These are phyloP conservation scores for Leucania comma DNA, from an alignment of 2,888 invertebrate genomes.

Conservation along the genomic window DNA sequence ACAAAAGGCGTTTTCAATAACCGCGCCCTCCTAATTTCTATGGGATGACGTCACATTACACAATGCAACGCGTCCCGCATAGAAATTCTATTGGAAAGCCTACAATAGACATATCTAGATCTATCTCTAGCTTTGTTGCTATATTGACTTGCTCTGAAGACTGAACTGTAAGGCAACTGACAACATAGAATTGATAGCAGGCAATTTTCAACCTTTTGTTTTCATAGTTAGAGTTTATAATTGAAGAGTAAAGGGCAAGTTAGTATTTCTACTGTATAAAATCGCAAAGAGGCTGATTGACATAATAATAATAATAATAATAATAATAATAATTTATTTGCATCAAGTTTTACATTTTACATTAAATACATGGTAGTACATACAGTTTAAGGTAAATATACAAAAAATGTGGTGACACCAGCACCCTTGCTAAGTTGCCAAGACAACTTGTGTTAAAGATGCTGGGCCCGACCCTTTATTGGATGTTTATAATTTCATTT, in stretches of 20 bases:
- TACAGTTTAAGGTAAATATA: no score
- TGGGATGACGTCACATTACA: conserved; percentile 44
- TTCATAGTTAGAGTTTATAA: conserved; percentile 6
- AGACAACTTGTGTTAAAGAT: no score
- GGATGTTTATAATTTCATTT: no score
- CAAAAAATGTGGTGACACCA: no score
- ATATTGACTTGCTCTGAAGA: conserved; percentile 52
- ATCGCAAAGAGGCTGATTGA: background rate
- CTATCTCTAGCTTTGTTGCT: conserved; percentile 40
- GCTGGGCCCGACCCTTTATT: no score
- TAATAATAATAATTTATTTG: no score
- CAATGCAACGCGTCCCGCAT: conserved; percentile 55
- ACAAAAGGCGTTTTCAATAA: conserved; percentile 3
- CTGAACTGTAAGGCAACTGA: conserved; percentile 25
- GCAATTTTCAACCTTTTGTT: conserved; percentile 18
- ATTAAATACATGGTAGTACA: no score
- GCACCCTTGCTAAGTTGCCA: no score
- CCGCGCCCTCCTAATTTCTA: conserved; percentile 42
- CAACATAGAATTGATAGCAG: background rate
- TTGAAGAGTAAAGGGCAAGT: background rate
- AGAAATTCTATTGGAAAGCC: conserved; percentile 60
- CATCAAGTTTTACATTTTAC: no score
- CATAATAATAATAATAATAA: no score
- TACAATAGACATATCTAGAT: conserved; percentile 64
- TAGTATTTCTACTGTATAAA: background rate